phyloP scores from a whole-genome alignment of 2,113 vertebrate genomes.

The Crotophaga sulcirostris region DNA sequence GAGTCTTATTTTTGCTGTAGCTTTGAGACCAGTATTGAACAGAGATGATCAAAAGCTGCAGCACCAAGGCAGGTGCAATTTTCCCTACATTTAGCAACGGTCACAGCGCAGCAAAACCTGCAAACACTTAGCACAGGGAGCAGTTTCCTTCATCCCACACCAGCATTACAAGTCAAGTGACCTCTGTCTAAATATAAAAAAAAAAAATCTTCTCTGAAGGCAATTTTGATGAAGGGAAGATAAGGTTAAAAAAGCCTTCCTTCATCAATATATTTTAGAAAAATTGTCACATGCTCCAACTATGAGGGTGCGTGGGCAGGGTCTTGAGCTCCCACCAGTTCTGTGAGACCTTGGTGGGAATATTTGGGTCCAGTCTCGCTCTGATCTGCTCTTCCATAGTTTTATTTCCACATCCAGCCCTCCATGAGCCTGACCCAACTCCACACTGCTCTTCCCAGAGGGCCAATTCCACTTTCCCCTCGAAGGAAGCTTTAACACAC shows the following conservation, averaged over 20 bases:
- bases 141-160: background rate
- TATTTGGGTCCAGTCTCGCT: background rate
- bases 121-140: background rate
- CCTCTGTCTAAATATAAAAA: background rate
- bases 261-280: background rate
- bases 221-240: background rate
- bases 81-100: background rate
- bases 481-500: background rate
- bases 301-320: background rate
- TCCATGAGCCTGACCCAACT: background rate
- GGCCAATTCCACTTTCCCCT: background rate
- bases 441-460: background rate
- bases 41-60: background rate
- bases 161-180: background rate
- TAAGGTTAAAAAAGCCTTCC: background rate
- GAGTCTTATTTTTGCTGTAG: background rate
- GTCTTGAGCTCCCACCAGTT: background rate
- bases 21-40: background rate
- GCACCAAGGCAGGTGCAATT: fast-evolving
- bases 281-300: background rate
- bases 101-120: background rate
- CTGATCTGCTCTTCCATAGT: background rate
- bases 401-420: background rate
- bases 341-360: background rate
- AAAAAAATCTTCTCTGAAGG: background rate